Evolutionary conservation across 2,113 vertebrate species (phyloP), one percentile per base, ranked within the genome.

Genomic region (Sinocyclocheilus grahami): DNA sequence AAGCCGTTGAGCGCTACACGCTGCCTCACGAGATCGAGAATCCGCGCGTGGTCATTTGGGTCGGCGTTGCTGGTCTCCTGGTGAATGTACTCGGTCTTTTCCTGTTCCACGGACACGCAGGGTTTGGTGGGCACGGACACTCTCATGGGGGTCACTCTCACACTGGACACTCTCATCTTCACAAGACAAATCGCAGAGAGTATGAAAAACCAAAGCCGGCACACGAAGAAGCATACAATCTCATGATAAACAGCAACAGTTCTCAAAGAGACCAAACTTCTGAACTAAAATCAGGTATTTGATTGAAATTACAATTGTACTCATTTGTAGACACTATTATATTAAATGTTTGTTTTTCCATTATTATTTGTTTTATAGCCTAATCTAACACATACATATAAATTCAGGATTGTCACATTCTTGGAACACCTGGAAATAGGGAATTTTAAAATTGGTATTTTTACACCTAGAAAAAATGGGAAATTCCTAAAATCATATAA

Each of bases 1-100:
- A 96, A 92, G 96, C 96, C 91, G 91, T 96, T 78, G 95, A 96
- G 93, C 96, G 95, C 89, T 96, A 95, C 94, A 94, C 95, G 2
- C 94, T 96, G 89, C 95, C 96, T 18, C 94, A 95, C 2, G 95
- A 95, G 94, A 96, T 96, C 90, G 94, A 96, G 92, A 94, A 95
- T 90, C 96, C 96, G 18, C 90, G 94, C 63, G 93, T 95, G 79
- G 94, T 95, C 60, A 91, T 96, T 82, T 95, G 94, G 87, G 95
- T 96, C 75, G 95, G 95, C 0, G 91, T 94, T 55, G 95, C 93
- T 0, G 96, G 96, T 67, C 94, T 96, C 69, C 86, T 96, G 88
- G 93, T 97, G 85, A 97, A 97, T 89, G 91, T 96, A 76, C 91
- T 96, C 85, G 96, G 96, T 67, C 95, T 96, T 69, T 95, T 95